A percentile compares a stretch with the other conserved stretches of the same genome.
These are phyloP conservation scores for Saturnia pavonia DNA, from an alignment of 2,888 invertebrate genomes.

Conservation along the genomic window DNA sequence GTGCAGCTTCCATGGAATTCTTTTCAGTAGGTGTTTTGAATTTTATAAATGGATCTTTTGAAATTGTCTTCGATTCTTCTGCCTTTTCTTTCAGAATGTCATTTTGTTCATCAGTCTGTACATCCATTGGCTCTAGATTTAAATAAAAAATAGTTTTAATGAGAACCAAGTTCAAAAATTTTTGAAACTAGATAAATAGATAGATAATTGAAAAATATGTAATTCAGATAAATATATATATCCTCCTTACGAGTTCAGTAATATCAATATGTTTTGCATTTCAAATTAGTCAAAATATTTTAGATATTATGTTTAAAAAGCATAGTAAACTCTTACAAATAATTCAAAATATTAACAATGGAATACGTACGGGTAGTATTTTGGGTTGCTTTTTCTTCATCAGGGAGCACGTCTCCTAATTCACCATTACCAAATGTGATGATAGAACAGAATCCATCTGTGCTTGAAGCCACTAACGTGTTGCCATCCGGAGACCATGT, in stretches of 20 bases:
- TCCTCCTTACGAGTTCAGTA: too few relatives aligned
- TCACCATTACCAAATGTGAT: constrained; percentile 59
- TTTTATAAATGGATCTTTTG: constrained; percentile 66
- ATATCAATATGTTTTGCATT: too few relatives aligned
- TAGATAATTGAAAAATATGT: too few relatives aligned
- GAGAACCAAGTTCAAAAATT: too few relatives aligned
- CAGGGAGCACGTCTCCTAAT: constrained; percentile 55
- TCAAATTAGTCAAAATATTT: too few relatives aligned
- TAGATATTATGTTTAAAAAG: background rate
- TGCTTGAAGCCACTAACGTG: constrained; percentile 67
- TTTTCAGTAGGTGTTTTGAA: constrained; percentile 65
- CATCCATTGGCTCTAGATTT: constrained; percentile 55
- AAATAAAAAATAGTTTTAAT: background rate
- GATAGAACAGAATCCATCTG: constrained; percentile 75
- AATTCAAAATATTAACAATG: background rate
- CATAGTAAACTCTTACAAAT: background rate
- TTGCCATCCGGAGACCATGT: constrained; percentile 65
- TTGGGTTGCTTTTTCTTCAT: constrained; percentile 29
- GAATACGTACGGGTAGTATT: constrained; percentile 17
- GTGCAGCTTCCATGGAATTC: constrained; percentile 54
- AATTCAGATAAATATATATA: too few relatives aligned
- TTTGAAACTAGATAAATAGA: too few relatives aligned
- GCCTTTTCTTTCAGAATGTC: constrained; percentile 33
- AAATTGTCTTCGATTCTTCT: constrained; percentile 43
- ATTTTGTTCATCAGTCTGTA: constrained; percentile 39